A percentile compares a stretch with the other conserved stretches of the same genome.
Evolutionary conservation across 92 coral and sea anemone species (phyloP).

Genomic region (Bergia puertoricense): DNA sequence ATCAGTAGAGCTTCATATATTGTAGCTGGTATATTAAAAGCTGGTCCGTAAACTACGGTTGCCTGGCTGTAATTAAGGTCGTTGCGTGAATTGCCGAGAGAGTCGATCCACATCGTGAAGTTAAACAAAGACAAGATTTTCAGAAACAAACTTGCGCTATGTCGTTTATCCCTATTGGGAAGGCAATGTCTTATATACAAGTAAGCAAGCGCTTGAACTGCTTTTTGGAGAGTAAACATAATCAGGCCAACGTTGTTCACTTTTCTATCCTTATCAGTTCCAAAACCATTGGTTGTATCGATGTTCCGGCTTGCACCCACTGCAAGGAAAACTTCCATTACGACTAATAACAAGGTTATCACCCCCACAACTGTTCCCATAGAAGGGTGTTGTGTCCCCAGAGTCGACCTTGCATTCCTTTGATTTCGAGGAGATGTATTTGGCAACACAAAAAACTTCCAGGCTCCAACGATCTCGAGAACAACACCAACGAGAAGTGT

Average conservation of each 20-base stretch:
- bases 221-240: not conserved
- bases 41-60: not conserved
- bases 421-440: not conserved
- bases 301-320: not conserved
- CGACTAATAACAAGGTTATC: constrained; percentile 40
- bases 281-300: not conserved
- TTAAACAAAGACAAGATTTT: not conserved
- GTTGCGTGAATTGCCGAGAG: constrained; percentile 1
- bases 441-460: constrained; percentile 22
- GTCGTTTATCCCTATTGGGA: not conserved
- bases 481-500: constrained; percentile 40
- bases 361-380: constrained; percentile 46
- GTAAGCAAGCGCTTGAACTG: not conserved
- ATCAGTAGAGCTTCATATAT: not conserved
- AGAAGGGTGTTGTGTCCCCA: constrained; percentile 47
- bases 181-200: not conserved
- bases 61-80: not conserved
- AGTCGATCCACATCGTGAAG: not conserved
- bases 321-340: constrained; percentile 21
- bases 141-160: not conserved
- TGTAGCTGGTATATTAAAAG: not conserved
- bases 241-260: not conserved
- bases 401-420: not conserved
- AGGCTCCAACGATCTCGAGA: constrained; percentile 37
- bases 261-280: constrained; percentile 17